Evolutionary conservation across 2,888 invertebrate species (phyloP).

Genomic region (Amblyjoppa proteus): DNA sequence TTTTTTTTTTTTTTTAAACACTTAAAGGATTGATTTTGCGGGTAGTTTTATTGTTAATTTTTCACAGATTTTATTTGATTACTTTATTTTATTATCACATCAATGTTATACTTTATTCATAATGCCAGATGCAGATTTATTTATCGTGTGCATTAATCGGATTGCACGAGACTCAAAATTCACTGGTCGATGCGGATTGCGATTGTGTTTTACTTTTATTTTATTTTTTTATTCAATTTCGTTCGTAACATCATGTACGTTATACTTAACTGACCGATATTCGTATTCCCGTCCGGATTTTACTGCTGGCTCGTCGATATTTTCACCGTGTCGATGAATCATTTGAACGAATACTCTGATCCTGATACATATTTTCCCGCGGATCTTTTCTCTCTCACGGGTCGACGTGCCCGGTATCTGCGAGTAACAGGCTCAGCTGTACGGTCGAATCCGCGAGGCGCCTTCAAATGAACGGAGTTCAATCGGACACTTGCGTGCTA

Average conservation of each 20-base stretch:
- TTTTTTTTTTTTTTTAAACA: no score
- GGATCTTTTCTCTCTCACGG: constrained; percentile 2
- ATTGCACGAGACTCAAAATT: no score
- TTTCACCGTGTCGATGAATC: constrained; percentile 5
- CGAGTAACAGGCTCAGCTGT: not conserved
- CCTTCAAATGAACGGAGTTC: no score
- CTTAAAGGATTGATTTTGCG: no score
- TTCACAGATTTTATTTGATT: not conserved
- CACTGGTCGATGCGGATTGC: no score
- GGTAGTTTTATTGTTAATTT: not conserved
- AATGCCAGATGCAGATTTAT: no score
- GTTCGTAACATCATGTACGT: not conserved
- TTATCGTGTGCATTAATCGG: no score
- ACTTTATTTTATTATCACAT: not conserved
- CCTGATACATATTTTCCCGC: not conserved
- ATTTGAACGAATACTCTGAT: not conserved
- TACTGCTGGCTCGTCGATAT: constrained; percentile 3
- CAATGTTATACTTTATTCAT: no score
- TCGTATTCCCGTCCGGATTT: not conserved
- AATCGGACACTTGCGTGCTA: no score
- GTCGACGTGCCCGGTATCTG: not conserved
- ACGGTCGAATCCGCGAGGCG: constrained; percentile 20
- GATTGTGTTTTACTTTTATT: not conserved
- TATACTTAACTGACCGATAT: not conserved
- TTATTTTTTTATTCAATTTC: not conserved